Conservation (phyloP, 2,113 vertebrate genomes). For the Eptatretus burgeri region DNA sequence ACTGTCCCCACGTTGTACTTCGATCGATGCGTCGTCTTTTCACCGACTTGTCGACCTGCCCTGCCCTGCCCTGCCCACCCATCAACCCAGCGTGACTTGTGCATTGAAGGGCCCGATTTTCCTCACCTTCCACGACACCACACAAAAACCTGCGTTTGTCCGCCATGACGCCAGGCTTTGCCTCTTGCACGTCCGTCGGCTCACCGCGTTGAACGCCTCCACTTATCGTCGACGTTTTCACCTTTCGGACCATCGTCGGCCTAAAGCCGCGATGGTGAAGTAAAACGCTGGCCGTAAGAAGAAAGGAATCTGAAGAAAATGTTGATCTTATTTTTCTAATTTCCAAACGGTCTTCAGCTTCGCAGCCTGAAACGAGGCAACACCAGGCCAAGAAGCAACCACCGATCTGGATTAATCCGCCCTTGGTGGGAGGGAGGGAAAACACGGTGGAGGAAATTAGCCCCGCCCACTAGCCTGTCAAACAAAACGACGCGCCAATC, state of each 20-base stretch:
- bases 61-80: no score
- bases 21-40: no score
- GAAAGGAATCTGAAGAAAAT: neutral
- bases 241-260: neutral
- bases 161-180: no score
- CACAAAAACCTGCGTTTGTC: no score
- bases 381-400: neutral
- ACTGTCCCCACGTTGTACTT: no score
- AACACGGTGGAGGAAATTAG: neutral
- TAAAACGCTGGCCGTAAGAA: neutral
- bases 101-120: no score
- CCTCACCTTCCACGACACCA: no score
- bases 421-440: neutral
- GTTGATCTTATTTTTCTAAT: neutral
- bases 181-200: no score
- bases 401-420: neutral
- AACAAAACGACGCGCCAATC: neutral
- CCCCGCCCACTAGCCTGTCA: neutral
- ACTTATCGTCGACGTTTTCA: neutral
- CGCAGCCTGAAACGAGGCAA: neutral
- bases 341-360: neutral
- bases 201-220: neutral
- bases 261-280: neutral
- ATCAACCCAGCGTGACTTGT: no score
- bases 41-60: no score